Base-by-base conservation (phyloP, 2,888 invertebrate genomes). In the Drosophila anomalata region DNA sequence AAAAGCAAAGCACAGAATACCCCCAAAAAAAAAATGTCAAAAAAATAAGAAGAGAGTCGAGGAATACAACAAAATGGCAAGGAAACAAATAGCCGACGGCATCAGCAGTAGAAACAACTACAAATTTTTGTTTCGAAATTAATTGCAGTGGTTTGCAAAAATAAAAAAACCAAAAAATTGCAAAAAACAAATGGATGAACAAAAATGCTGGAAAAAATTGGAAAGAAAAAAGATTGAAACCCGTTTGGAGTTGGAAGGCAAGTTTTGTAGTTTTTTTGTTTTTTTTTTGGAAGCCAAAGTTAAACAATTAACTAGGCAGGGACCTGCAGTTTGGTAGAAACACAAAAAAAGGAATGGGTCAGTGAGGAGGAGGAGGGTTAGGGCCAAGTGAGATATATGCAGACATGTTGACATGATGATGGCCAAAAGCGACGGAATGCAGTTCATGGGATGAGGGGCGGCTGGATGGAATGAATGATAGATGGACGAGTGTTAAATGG, bases 21-120 rank as follows among this genome's bases (percentile, higher is more conserved):
- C 29, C 8, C 29, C 2, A 9, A 9, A 29, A 29, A 77, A 6
- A 36, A n/a, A 36, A 36, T 36, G 36, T n/a, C 14, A 6, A 69
- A 76, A 65, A 78, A 20, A 50, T 29, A 50, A n/a, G n/a, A 7
- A 17, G 29, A 17, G 29, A 12, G 17, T 2, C n/a, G n/a, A n/a
- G n/a, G 14, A 26, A 51, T 11, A 20, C 41, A n/a, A 50, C 50
- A 55, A 29, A 29, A 63, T 62, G 48, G 66, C 62, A 44, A 62
- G 71, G 31, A 75, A 77, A 75, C 70, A 76, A 81, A 83, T 86
- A 80, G 75, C 87, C 80, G 55, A 39, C 66, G 62, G 80, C 87
- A 69, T 60, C 73, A 70, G 31, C 59, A 56, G 61, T 9, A 53
- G 46, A 36, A 36, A 60, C 61, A 60, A 70, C 68, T 42, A 66